Percentiles rank a stretch among this genome's conserved stretches.
Evolutionary conservation across 1,140 invertebrate species (phyloP).

Genomic region (Oedothorax gibbosus): DNA sequence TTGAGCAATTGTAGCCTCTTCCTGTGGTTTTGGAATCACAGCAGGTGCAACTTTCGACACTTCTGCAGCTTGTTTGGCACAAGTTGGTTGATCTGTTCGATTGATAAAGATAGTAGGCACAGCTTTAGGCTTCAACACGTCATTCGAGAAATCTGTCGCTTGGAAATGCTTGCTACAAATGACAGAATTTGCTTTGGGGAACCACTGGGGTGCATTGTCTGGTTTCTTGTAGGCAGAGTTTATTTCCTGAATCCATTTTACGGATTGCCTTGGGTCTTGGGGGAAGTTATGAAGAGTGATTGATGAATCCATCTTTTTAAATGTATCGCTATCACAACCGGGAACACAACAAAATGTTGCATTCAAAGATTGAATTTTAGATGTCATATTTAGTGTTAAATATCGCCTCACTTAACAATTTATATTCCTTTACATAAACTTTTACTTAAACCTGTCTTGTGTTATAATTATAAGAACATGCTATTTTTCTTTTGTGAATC

Average conservation of each 20-base stretch:
- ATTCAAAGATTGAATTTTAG: too few species aligned
- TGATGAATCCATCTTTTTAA: conserved; percentile 20
- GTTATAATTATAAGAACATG: too few species aligned
- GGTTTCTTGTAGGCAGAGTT: conserved; percentile 18
- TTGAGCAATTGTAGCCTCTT: too few species aligned
- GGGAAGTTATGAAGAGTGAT: conserved; percentile 53
- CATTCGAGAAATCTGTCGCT: conserved; percentile 33
- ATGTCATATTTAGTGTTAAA: too few species aligned
- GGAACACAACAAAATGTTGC: conserved; percentile 51
- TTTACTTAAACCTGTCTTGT: too few species aligned
- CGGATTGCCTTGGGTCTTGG: conserved; percentile 35
- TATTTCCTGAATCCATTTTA: conserved; percentile 53
- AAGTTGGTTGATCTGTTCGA: too few species aligned
- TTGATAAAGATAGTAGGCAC: conserved; percentile 45
- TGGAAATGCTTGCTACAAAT: conserved; percentile 57
- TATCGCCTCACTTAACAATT: too few species aligned
- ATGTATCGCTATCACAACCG: conserved; percentile 30
- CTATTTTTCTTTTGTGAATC: too few species aligned
- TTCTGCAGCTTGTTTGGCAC: too few species aligned
- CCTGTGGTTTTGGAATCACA: too few species aligned
- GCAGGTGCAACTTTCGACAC: too few species aligned
- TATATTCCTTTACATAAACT: too few species aligned
- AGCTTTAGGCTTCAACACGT: conserved; percentile 27
- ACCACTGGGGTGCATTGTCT: conserved; percentile 19
- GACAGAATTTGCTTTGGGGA: conserved; percentile 20